These are phyloP conservation scores for Cylloceria caligata DNA, from an alignment of 2,888 invertebrate genomes.

Conservation along the genomic window DNA sequence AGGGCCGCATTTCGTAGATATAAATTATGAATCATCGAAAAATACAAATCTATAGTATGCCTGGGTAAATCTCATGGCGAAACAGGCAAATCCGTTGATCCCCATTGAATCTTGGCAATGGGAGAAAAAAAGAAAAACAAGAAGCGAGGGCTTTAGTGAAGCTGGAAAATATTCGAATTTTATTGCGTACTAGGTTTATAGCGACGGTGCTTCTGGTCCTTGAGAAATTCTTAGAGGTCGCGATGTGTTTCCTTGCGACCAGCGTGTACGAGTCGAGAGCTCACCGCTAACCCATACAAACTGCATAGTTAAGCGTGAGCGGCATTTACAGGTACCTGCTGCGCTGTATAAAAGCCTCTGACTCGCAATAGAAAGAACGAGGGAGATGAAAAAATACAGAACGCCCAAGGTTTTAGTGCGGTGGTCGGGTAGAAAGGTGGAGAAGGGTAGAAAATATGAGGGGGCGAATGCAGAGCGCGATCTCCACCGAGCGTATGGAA, in stretches of 20 bases:
- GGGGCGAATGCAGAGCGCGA: constrained; percentile 6
- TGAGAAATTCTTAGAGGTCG: constrained; percentile 38
- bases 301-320: constrained; percentile 39
- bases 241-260: constrained; percentile 34
- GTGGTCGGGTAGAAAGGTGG: constrained; percentile 9
- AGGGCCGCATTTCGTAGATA: constrained; percentile 9
- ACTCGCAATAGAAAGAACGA: constrained; percentile 25
- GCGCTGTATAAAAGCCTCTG: constrained; percentile 40
- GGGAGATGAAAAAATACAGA: constrained; percentile 3
- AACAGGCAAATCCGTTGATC: constrained; percentile 23
- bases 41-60: neutral
- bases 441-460: constrained; percentile 27
- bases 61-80: neutral
- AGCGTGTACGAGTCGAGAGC: constrained; percentile 23
- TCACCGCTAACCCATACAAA: constrained; percentile 48
- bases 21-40: constrained; percentile 44
- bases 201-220: neutral
- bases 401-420: constrained; percentile 19
- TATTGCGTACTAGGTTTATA: constrained; percentile 31
- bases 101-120: neutral
- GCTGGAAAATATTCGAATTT: constrained; percentile 48
- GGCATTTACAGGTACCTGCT: constrained; percentile 46
- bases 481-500: constrained; percentile 29
- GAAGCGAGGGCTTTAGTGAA: neutral
- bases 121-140: neutral